Evolutionary conservation across 2,888 invertebrate species (phyloP).

Genomic region (Aphrophora alni): DNA sequence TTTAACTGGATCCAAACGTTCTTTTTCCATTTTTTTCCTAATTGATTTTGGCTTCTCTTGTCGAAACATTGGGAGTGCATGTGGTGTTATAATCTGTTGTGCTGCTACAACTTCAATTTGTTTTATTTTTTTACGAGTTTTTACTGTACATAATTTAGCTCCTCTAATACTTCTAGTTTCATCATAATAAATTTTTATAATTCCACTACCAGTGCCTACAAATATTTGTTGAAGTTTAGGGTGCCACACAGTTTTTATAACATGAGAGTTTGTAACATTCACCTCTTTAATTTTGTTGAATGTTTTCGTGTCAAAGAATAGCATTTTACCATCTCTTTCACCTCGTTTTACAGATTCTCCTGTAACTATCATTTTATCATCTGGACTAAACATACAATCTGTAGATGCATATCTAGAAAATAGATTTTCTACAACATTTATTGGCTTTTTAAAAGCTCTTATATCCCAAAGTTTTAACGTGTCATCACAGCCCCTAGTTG

Average conservation of each 20-base stretch:
- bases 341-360: conserved; percentile 80
- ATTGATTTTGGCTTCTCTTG: conserved; percentile 89
- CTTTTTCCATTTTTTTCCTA: conserved; percentile 90
- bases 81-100: conserved; percentile 95
- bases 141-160: conserved; percentile 87
- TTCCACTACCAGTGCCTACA: conserved; percentile 89
- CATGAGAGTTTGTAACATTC: conserved; percentile 78
- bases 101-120: conserved; percentile 87
- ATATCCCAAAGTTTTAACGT: conserved; percentile 96
- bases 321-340: conserved; percentile 67
- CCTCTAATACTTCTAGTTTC: conserved; percentile 85
- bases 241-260: conserved; percentile 94
- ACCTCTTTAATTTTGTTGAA: conserved; percentile 77
- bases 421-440: conserved; percentile 72
- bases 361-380: conserved; percentile 87
- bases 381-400: conserved; percentile 83
- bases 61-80: conserved; percentile 93
- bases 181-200: conserved; percentile 90
- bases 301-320: conserved; percentile 81
- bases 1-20: conserved; percentile 84
- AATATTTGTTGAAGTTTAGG: conserved; percentile 97
- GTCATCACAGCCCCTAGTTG: conserved; percentile 89
- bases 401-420: conserved; percentile 78
- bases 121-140: conserved; percentile 77
- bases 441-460: conserved; percentile 77